A percentile compares a stretch with the other conserved stretches of the same genome.
phyloP scores from a whole-genome alignment of 2,797 vertebrate genomes.

The Thripadectes ignobilis region DNA sequence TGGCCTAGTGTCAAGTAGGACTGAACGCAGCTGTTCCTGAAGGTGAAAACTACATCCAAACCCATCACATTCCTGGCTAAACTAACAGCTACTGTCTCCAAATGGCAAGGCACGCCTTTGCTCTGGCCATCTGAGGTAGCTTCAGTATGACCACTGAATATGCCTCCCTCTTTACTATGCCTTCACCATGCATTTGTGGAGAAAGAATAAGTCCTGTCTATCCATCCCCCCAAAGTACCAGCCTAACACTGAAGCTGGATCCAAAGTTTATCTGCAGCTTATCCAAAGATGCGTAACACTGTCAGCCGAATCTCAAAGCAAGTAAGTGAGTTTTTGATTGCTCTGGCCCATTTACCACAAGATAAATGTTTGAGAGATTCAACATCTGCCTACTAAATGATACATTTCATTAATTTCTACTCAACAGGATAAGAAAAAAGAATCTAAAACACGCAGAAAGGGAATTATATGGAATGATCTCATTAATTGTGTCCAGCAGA shows the following conservation, averaged over 20 bases:
- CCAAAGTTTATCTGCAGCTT: not conserved
- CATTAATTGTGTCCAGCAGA: not conserved
- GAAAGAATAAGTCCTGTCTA: not conserved
- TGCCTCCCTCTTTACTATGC: not conserved
- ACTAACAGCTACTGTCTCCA: not conserved
- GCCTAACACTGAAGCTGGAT: not conserved
- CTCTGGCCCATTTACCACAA: not conserved
- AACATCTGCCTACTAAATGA: not conserved
- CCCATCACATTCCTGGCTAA: not conserved
- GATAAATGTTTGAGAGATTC: not conserved
- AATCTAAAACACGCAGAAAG: not conserved
- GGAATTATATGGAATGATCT: not conserved
- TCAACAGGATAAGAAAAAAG: not conserved
- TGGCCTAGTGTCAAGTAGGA: not conserved
- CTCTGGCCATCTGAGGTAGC: not conserved
- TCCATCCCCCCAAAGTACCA: not conserved
- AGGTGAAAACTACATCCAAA: not conserved
- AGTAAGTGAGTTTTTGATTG: not conserved
- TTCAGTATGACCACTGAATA: not conserved
- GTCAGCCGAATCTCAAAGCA: not conserved
- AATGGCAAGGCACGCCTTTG: not conserved
- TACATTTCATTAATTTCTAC: not conserved
- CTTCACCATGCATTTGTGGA: not conserved
- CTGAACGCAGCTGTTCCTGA: not conserved
- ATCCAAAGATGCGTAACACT: not conserved